Base-by-base conservation (phyloP, 1,140 invertebrate genomes). In the Drosophila sulfurigaster region DNA sequence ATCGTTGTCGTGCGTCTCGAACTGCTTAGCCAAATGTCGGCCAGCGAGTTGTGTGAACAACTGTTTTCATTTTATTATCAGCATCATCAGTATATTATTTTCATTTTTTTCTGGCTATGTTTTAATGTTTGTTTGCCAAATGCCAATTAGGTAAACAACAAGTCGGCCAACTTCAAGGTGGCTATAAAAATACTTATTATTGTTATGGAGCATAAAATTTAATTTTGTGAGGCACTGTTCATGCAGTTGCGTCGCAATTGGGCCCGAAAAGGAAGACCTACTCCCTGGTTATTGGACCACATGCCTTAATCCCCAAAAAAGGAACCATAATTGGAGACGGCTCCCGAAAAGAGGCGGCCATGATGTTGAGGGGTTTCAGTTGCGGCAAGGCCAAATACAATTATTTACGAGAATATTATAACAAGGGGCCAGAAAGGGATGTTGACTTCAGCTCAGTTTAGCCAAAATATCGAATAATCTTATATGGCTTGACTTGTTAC, bases 121-220 rank as follows among this genome's bases (percentile, higher is more conserved):
- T 49, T 28, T 10, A 25, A 25, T 38, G 30, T 30, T 13, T 52
- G 51, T 32, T 52, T 30, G 28, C 51, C 28, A 45, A 52, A 16
- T 20, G 41, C n/a, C 60, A 71, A 41, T 46, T 71, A 51, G 35
- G 20, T 38, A 68, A 68, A 67, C 28, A 54, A 59, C 16, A 66
- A 74, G n/a, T 68, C 58, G 38, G 46, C 71, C 38, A 58, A 43
- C 35, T 68, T 54, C 64, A 74, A 74, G 46, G 64, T 46, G 48
- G 46, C 32, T 30, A 60, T 30, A 68, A 56, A 54, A 67, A 25
- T 11, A 25, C 16, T 45, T 54, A 65, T 56, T 59, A 48, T 56
- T 56, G 32, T 38, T 49, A 10, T 56, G 45, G 30, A 49, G 51
- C 58, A 69, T 43, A 25, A 51, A 56, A 63, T 62, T 57, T 20